phyloP scores from a whole-genome alignment of 1,140 invertebrate genomes.

The Caenorhabditis latens region DNA sequence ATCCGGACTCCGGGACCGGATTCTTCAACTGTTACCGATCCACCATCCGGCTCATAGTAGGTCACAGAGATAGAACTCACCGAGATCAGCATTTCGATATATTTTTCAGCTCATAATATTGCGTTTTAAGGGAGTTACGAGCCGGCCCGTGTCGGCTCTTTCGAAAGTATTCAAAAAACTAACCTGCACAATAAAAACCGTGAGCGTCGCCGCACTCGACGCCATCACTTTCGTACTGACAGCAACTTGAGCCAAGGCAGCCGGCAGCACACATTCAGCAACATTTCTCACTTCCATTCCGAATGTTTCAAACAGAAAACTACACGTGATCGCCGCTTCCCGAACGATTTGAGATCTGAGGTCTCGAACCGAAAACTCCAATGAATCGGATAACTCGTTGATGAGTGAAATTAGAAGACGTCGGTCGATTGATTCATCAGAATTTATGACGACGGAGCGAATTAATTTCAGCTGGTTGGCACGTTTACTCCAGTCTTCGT shows the following conservation, averaged over 20 bases:
- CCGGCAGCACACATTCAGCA: neutral
- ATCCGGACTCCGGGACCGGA: no score
- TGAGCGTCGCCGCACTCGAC: constrained; percentile 20
- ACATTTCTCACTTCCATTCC: constrained; percentile 30
- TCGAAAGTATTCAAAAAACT: neutral
- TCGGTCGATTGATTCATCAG: constrained; percentile 6
- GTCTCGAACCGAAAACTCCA: constrained; percentile 26
- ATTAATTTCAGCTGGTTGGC: constrained; percentile 39
- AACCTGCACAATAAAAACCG: constrained; percentile 18
- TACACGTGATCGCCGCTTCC: constrained; percentile 10
- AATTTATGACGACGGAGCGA: neutral
- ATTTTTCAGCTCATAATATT: no score
- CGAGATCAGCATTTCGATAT: no score
- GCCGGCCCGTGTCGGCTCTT: no score
- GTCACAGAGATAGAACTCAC: no score
- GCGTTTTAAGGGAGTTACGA: no score
- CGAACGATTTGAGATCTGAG: constrained; percentile 38
- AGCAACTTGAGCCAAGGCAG: constrained; percentile 14
- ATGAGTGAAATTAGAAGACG: constrained; percentile 5
- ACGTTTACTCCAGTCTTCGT: constrained; percentile 42
- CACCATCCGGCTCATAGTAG: no score
- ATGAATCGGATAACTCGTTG: constrained; percentile 1
- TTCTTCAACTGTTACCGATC: no score
- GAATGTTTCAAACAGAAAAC: constrained; percentile 26
- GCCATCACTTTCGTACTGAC: constrained; percentile 35